Conservation (phyloP, 2,888 invertebrate genomes). For the Amiota communis region DNA sequence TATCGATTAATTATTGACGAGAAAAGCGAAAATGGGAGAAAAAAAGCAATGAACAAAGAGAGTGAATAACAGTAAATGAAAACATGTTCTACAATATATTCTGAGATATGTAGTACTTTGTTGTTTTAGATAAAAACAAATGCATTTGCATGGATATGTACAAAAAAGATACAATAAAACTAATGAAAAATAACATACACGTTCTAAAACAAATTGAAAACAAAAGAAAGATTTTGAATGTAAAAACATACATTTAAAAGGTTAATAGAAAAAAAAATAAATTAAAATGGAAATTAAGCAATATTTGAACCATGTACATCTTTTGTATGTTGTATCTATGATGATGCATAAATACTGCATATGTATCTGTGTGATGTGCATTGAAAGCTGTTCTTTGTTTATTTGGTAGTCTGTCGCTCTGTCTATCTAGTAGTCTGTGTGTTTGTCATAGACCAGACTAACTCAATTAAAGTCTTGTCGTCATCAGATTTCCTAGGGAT, state of each 20-base stretch:
- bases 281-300: too few species aligned
- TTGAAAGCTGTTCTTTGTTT: background rate
- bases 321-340: background rate
- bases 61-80: constrained; percentile 16
- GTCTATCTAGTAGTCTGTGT: too few species aligned
- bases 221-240: too few species aligned
- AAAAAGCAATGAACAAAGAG: constrained; percentile 39
- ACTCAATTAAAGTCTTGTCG: constrained; percentile 56
- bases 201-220: constrained; percentile 44
- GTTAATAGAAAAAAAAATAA: too few species aligned
- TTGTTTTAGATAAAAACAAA: background rate
- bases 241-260: too few species aligned
- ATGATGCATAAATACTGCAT: too few species aligned
- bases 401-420: background rate
- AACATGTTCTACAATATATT: too few species aligned
- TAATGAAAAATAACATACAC: constrained; percentile 49
- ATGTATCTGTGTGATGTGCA: background rate
- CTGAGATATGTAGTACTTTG: too few species aligned
- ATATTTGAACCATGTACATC: background rate
- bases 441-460: constrained; percentile 57
- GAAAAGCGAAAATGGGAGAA: constrained; percentile 29
- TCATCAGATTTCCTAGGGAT: constrained; percentile 55
- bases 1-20: constrained; percentile 52
- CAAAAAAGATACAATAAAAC: constrained; percentile 39
- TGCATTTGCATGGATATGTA: background rate